Base-by-base conservation (phyloP, 2,113 vertebrate genomes). In the Charadrius vociferus region DNA sequence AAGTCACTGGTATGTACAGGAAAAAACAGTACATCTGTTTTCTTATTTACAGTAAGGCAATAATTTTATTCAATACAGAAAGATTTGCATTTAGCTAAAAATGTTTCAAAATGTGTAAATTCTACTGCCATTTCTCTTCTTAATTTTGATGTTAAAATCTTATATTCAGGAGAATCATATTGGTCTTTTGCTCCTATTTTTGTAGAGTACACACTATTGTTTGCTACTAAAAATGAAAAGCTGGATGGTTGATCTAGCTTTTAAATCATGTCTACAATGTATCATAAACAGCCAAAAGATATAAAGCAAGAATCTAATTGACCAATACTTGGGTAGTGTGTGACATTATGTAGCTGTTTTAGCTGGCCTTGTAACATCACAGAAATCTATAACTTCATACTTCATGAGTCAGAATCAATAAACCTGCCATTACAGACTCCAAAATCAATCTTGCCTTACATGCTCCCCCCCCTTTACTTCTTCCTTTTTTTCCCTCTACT, bases 351-450 rank as follows among this genome's bases (percentile, higher is more conserved):
- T 95, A 84, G 73, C 49, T 95, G 43, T 86, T 88, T 74, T 96
- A 88, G 59, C 32, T 85, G 71, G 52, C 55, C 96, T 89, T 73
- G 50, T 91, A 95, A 89, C 83, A 91, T 78, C 29, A 92, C 52
- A 88, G 67, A 32, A 56, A 82, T 97, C 92, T 93, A 86, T 93
- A 97, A 82, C 81, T 83, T 97, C 86, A 75, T 92, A 91, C 62
- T 93, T 96, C 85, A 85, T 84, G 84, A 97, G 68, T 79, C 84
- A 94, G 66, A 92, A 90, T 97, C 88, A 96, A 91, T 95, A 96
- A 96, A 94, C 22, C 71, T 95, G 43, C 78, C 58, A 91, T 84
- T 96, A 73, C 49, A 68, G 91, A 82, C 74, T 91, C 65, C 36
- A 78, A 59, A 95, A 93, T 89, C 91, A 95, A 93, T 73, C 55